phyloP scores from a whole-genome alignment of 2,113 vertebrate species.

The Lampris megalopsis region DNA sequence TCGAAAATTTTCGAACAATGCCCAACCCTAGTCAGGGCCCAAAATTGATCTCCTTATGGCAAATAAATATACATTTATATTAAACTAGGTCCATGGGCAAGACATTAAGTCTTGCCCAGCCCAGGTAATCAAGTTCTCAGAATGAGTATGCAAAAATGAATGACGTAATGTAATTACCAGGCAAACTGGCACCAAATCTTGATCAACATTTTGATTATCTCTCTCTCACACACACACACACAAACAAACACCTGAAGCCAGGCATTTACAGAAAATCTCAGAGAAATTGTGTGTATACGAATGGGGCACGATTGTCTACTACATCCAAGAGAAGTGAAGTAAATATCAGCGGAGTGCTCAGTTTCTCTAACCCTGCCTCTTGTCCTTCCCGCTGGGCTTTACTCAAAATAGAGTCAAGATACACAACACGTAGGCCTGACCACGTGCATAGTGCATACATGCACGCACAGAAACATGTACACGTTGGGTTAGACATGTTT shows the following conservation, averaged over 20 bases:
- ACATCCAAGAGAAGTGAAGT: constrained; percentile 10
- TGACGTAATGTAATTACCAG: background rate
- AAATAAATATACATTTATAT: too few species aligned
- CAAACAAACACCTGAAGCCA: background rate
- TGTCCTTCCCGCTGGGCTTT: constrained; percentile 66
- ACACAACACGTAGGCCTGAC: constrained; percentile 47
- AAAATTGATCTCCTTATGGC: too few species aligned
- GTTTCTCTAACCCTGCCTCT: constrained; percentile 63
- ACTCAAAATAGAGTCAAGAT: constrained; percentile 73
- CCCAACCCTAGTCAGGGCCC: too few species aligned
- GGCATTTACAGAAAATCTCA: too few species aligned
- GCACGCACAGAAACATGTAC: background rate
- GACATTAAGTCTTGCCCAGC: too few species aligned
- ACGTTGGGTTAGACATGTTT: background rate
- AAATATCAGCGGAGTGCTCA: constrained; percentile 73
- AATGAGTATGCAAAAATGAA: background rate
- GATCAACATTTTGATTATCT: background rate
- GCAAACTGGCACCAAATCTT: background rate
- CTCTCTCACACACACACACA: too few species aligned
- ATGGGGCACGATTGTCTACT: too few species aligned
- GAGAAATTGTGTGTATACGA: too few species aligned
- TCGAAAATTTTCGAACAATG: too few species aligned
- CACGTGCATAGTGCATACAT: constrained; percentile 33
- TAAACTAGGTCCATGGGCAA: too few species aligned
- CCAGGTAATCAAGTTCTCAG: too few species aligned